phyloP scores from a whole-genome alignment of 1,140 invertebrate genomes.

The Drosophila prosaltans region DNA sequence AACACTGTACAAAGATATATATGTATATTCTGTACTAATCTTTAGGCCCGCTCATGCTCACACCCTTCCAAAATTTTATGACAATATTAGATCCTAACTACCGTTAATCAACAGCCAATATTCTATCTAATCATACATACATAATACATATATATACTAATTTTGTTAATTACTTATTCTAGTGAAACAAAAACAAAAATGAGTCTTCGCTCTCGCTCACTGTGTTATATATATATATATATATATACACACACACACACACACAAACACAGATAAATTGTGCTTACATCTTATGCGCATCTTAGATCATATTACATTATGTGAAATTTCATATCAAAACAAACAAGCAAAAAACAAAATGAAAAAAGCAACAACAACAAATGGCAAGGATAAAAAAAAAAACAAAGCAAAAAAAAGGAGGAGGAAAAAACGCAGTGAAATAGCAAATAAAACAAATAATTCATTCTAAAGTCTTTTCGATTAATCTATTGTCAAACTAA shows the following conservation, averaged over 20 bases:
- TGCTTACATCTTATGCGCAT: conserved; percentile 12
- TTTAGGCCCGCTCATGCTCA: conserved; percentile 13
- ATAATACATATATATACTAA: background rate
- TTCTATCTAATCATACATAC: conserved; percentile 16
- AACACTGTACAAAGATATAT: background rate
- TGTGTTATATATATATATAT: background rate
- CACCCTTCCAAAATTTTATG: conserved; percentile 60
- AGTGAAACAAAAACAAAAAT: background rate
- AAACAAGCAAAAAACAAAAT: conserved; percentile 20
- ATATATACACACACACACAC: conserved; percentile 8
- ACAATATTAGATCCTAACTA: conserved; percentile 79
- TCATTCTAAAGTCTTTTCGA: conserved; percentile 48
- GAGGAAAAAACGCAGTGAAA: conserved; percentile 8
- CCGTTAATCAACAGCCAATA: conserved; percentile 37
- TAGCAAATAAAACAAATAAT: conserved; percentile 8
- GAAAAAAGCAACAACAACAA: conserved; percentile 14
- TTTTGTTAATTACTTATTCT: conserved; percentile 2
- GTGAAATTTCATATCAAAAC: conserved; percentile 77
- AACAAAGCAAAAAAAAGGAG: conserved; percentile 13
- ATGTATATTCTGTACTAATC: conserved; percentile 7
- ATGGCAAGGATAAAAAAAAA: conserved; percentile 17
- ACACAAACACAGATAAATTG: conserved; percentile 13
- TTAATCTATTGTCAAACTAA: conserved; percentile 69
- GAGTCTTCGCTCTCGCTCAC: conserved; percentile 3
- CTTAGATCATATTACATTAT: conserved; percentile 40